Conservation (phyloP, 1,140 invertebrate genomes). For the fruit fly (Drosophila melanogaster) region Release_6_plus_ISO1_MT NT_033779.5:8677001-8677500, state of each 20-base stretch:
- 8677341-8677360: conserved; percentile 82
- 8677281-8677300: conserved; percentile 78
- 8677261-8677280: conserved; percentile 79
- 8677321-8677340: conserved; percentile 78
- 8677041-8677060: conserved; percentile 81
- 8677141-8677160: conserved; percentile 63
- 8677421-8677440: conserved; percentile 79
- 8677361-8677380: conserved; percentile 81
- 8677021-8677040: conserved; percentile 65
- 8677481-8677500: neutral
- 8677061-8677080: conserved; percentile 75
- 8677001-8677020: conserved; percentile 72
- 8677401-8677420: conserved; percentile 81
- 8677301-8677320: conserved; percentile 83
- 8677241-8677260: conserved; percentile 80
- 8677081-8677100: conserved; percentile 78
- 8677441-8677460: conserved; percentile 78
- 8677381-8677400: conserved; percentile 77
- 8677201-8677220: conserved; percentile 71
- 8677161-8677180: conserved; percentile 81
- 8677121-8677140: conserved; percentile 82
- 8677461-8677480: neutral
- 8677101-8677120: conserved; percentile 81
- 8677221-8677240: conserved; percentile 71
- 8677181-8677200: conserved; percentile 82